These are phyloP conservation scores for Neocrepidodera transversa DNA, from an alignment of 2,888 invertebrate species.

Conservation along the genomic window DNA sequence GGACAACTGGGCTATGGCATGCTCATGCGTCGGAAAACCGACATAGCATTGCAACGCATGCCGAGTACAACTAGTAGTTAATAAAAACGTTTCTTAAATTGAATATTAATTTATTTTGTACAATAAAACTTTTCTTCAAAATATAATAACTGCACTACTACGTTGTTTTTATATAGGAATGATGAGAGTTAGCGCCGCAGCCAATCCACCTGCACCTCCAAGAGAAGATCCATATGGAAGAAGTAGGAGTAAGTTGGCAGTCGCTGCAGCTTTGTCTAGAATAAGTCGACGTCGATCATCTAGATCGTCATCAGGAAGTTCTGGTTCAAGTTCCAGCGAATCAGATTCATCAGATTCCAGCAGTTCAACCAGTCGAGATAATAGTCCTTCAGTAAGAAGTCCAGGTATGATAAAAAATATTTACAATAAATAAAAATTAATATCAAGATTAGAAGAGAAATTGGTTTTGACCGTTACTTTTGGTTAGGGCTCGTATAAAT, in stretches of 20 bases:
- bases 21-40: no score
- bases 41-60: no score
- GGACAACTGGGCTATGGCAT: no score
- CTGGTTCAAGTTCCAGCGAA: slow-evolving; percentile 65
- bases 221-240: slow-evolving; percentile 56
- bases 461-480: no score
- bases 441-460: no score
- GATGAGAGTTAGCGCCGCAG: slow-evolving; percentile 65
- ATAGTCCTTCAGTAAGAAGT: slow-evolving; percentile 58
- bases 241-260: slow-evolving; percentile 56
- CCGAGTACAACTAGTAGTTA: no score
- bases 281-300: slow-evolving; percentile 57
- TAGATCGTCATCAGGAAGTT: slow-evolving; percentile 64
- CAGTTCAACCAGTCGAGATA: slow-evolving; percentile 63
- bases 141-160: no score
- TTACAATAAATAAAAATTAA: no score
- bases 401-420: slow-evolving; percentile 46
- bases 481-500: no score
- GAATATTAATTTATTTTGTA: no score
- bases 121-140: no score
- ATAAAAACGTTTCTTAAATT: no score
- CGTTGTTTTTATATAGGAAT: slow-evolving; percentile 50
- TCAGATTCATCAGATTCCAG: slow-evolving; percentile 66
- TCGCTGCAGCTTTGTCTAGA: slow-evolving; percentile 58
- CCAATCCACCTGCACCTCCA: slow-evolving; percentile 66